Evolutionary conservation across 2,888 invertebrate genomes (phyloP).

Genomic region (Tenthredo scrophulariae): DNA sequence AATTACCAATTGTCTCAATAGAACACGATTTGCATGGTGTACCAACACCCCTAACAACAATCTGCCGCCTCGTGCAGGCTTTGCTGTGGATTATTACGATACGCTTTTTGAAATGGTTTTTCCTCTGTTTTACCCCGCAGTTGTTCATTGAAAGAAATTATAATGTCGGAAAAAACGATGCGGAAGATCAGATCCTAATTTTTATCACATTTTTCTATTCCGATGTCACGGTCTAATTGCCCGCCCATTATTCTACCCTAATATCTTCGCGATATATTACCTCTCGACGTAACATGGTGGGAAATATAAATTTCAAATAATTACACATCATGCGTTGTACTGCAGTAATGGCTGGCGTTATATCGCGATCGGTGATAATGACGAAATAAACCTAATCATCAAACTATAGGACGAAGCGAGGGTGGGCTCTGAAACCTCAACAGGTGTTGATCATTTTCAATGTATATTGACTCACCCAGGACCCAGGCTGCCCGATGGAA

Average conservation of each 20-base stretch:
- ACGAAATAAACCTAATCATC: background rate
- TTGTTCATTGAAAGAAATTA: background rate
- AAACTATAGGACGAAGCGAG: background rate
- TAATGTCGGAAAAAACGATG: background rate
- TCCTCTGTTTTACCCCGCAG: background rate
- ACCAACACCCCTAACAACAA: conserved; percentile 47
- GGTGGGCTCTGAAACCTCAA: background rate
- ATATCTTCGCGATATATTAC: background rate
- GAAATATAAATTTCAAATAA: conserved; percentile 21
- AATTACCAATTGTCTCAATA: conserved; percentile 77
- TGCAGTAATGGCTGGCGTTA: background rate
- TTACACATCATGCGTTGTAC: background rate
- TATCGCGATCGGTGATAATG: conserved; percentile 22
- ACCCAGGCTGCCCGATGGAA: background rate
- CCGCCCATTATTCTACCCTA: background rate
- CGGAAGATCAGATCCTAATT: background rate
- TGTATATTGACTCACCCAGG: conserved; percentile 27
- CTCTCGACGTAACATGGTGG: background rate
- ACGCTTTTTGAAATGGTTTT: background rate
- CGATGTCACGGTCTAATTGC: background rate
- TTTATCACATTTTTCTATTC: background rate
- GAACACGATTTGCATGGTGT: conserved; percentile 71
- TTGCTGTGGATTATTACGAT: background rate
- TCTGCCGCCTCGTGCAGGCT: conserved; percentile 1
- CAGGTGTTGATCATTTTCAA: conserved; percentile 38